Evolutionary conservation across 2,113 vertebrate genomes (phyloP).

Genomic region (Phoxinus phoxinus): DNA sequence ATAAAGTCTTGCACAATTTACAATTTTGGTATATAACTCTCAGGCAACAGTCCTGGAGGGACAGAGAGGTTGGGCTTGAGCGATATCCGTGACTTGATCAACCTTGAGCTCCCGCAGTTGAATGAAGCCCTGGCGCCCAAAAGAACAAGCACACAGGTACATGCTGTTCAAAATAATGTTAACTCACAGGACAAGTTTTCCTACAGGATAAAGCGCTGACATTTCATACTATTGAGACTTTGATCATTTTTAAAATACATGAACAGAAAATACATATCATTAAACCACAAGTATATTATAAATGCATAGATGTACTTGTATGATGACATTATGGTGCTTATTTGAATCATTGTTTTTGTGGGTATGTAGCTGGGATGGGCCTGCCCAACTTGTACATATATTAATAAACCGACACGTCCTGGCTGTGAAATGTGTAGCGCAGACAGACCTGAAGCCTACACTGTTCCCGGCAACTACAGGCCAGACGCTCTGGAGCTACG

Average conservation of each 20-base stretch:
- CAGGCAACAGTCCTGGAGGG: slow-evolving; percentile 54
- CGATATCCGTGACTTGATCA: slow-evolving; percentile 60
- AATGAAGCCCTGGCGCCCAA: slow-evolving; percentile 40
- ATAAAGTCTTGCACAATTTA: too few species aligned
- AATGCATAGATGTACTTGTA: not conserved
- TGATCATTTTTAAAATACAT: not conserved
- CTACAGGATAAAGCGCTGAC: not conserved
- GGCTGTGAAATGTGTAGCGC: slow-evolving; percentile 86
- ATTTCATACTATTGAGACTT: not conserved
- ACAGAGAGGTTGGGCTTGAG: slow-evolving; percentile 55
- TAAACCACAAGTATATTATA: not conserved
- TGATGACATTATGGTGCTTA: not conserved
- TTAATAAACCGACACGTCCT: slow-evolving; percentile 78
- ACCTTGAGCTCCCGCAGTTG: slow-evolving; percentile 69
- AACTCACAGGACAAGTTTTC: not conserved
- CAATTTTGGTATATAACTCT: not conserved
- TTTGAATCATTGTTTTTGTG: slow-evolving; percentile 22
- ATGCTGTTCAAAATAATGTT: not conserved
- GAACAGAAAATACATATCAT: not conserved
- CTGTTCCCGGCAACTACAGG: slow-evolving; percentile 65
- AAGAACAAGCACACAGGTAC: slow-evolving; percentile 59
- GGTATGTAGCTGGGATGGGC: slow-evolving; percentile 75
- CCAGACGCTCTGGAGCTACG: slow-evolving; percentile 68
- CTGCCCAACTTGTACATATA: slow-evolving; percentile 80
- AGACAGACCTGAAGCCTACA: slow-evolving; percentile 71